phyloP scores from a whole-genome alignment of 2,888 invertebrate species.

The Dynastes hyllus region DNA sequence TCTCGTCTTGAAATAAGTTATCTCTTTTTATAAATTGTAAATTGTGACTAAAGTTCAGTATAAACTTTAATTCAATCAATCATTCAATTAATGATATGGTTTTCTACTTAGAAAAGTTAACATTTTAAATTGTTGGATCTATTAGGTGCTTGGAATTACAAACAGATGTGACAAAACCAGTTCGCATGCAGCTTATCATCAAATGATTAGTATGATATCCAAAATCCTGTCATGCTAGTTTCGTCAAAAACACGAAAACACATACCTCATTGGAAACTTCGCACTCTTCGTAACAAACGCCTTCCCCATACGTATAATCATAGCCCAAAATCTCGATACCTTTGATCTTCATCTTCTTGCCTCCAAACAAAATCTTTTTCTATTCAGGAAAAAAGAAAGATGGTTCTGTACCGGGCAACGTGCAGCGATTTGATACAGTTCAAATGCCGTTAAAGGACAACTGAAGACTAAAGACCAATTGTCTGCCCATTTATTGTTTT shows the following conservation, averaged over 20 bases:
- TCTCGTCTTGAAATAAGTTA: no score
- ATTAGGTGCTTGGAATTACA: no score
- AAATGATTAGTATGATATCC: neutral
- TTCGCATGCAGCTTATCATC: neutral
- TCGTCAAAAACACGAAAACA: neutral
- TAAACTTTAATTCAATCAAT: no score
- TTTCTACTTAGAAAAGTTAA: no score
- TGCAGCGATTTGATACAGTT: neutral
- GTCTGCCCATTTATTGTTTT: conserved; percentile 14
- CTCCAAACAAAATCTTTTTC: no score
- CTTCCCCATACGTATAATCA: conserved; percentile 24
- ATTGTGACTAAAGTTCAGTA: no score
- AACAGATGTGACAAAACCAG: neutral
- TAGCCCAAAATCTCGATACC: conserved; percentile 26
- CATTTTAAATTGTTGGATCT: no score
- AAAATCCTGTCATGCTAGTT: neutral
- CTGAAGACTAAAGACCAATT: conserved; percentile 1
- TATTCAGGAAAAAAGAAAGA: no score
- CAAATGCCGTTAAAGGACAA: neutral
- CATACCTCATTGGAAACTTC: conserved; percentile 47
- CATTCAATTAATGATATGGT: no score
- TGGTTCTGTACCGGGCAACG: neutral
- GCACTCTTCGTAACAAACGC: conserved; percentile 32
- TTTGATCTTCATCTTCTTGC: conserved; percentile 22
- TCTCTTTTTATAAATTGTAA: no score